A percentile compares a stretch with the other conserved stretches of the same genome.
Evolutionary conservation across 1,140 invertebrate species (phyloP).

Genomic region (Hylyphantes graminicola): DNA sequence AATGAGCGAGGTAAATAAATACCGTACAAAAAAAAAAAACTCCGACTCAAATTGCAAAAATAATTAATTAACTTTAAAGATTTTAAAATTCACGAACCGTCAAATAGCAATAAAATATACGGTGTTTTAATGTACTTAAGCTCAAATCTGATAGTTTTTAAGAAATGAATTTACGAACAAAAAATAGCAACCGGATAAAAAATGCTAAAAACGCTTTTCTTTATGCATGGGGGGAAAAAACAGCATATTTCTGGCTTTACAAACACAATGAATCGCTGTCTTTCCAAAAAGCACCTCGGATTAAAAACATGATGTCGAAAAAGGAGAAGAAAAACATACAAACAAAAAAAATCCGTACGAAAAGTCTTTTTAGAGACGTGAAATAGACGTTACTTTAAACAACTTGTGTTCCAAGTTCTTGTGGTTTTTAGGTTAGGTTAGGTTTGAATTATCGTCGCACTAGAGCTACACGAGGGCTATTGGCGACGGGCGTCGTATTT

Average conservation of each 20-base stretch:
- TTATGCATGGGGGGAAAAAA: neutral
- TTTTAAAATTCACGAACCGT: neutral
- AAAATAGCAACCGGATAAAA: no score
- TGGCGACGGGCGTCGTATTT: no score
- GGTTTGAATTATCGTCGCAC: no score
- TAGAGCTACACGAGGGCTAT: no score
- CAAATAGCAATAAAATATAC: neutral
- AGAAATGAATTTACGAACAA: no score
- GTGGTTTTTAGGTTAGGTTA: no score
- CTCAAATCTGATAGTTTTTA: no score
- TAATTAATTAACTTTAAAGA: neutral
- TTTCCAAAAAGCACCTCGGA: neutral
- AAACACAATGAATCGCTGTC: slow-evolving; percentile 11
- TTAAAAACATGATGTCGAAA: slow-evolving; percentile 27
- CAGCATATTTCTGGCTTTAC: slow-evolving; percentile 16
- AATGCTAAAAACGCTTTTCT: no score
- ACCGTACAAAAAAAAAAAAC: neutral
- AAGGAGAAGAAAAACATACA: neutral
- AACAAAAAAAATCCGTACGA: neutral
- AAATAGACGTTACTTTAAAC: no score
- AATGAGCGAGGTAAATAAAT: neutral
- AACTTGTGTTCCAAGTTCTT: no score
- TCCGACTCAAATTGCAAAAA: neutral
- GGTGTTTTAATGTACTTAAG: no score
- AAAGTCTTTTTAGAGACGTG: no score